Evolutionary conservation across 2,888 invertebrate genomes (phyloP).

Genomic region (Amblyteles armatorius): DNA sequence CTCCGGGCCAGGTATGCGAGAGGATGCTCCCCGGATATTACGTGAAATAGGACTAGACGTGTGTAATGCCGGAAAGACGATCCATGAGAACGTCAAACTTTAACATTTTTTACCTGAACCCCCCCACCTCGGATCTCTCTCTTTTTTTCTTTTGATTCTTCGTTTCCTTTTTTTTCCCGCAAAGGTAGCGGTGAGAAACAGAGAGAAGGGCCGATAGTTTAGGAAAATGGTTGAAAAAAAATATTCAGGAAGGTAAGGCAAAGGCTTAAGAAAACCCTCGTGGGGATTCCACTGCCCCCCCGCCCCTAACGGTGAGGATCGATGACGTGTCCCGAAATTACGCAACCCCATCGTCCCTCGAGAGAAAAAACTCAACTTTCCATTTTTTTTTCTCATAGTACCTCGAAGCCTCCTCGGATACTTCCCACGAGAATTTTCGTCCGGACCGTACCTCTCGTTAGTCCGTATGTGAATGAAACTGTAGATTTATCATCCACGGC

Average conservation of each 20-base stretch:
- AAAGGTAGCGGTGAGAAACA: constrained; percentile 67
- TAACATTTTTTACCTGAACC: constrained; percentile 76
- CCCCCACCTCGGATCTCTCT: constrained; percentile 71
- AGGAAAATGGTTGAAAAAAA: constrained; percentile 71
- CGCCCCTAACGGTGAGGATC: constrained; percentile 73
- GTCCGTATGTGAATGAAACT: neutral
- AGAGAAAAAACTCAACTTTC: constrained; percentile 60
- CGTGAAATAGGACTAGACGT: constrained; percentile 70
- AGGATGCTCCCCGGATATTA: constrained; percentile 69
- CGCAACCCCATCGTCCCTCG: constrained; percentile 78
- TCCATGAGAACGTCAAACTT: constrained; percentile 79
- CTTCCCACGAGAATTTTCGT: constrained; percentile 66
- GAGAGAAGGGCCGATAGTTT: constrained; percentile 66
- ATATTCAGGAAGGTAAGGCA: constrained; percentile 67
- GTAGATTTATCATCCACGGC: constrained; percentile 47
- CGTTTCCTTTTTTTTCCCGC: neutral
- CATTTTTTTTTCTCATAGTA: constrained; percentile 48
- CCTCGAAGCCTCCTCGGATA: constrained; percentile 17
- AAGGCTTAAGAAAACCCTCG: constrained; percentile 77
- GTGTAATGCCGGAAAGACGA: constrained; percentile 73
- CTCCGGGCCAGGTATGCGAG: constrained; percentile 69
- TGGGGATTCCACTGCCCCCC: constrained; percentile 67
- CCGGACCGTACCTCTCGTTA: constrained; percentile 45
- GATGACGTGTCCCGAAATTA: constrained; percentile 78
- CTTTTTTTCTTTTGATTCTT: neutral